phyloP scores from a whole-genome alignment of 2,888 invertebrate genomes.

The Coenonympha arcania region DNA sequence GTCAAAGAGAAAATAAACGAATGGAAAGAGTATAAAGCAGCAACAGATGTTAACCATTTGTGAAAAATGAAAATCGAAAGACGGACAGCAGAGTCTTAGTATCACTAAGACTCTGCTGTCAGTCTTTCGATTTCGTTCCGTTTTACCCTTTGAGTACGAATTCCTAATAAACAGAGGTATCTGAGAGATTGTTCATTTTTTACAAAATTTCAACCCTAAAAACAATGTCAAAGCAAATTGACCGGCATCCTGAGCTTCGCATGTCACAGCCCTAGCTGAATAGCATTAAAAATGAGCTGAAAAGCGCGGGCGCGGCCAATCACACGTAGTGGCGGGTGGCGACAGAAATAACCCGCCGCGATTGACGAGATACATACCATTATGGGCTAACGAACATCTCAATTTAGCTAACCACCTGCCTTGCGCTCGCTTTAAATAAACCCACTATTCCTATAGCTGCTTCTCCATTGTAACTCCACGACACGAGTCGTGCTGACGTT shows the following conservation, averaged over 20 bases:
- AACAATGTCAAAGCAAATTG: too few species aligned
- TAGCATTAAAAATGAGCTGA: conserved; percentile 30
- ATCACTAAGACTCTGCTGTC: too few species aligned
- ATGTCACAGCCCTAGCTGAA: conserved; percentile 10
- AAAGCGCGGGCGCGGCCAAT: conserved; percentile 30
- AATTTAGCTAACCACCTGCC: conserved; percentile 45
- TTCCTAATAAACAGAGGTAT: too few species aligned
- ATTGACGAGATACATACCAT: conserved; percentile 48
- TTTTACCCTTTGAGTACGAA: too few species aligned
- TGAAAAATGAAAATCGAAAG: too few species aligned
- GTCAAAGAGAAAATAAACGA: too few species aligned
- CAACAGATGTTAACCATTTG: too few species aligned
- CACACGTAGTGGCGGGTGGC: conserved; percentile 36
- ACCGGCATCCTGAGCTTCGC: background rate
- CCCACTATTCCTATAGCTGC: conserved; percentile 17
- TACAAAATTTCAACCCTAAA: too few species aligned
- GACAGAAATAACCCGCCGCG: conserved; percentile 40
- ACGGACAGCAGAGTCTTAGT: too few species aligned
- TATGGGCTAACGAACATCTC: conserved; percentile 48
- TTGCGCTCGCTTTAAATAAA: conserved; percentile 36
- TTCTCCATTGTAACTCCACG: background rate
- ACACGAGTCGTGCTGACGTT: background rate
- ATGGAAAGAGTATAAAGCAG: too few species aligned
- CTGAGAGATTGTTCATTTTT: too few species aligned
- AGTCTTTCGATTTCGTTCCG: too few species aligned